Evolutionary conservation across 1,140 invertebrate genomes (phyloP).

Genomic region (Hyles euphorbiae): DNA sequence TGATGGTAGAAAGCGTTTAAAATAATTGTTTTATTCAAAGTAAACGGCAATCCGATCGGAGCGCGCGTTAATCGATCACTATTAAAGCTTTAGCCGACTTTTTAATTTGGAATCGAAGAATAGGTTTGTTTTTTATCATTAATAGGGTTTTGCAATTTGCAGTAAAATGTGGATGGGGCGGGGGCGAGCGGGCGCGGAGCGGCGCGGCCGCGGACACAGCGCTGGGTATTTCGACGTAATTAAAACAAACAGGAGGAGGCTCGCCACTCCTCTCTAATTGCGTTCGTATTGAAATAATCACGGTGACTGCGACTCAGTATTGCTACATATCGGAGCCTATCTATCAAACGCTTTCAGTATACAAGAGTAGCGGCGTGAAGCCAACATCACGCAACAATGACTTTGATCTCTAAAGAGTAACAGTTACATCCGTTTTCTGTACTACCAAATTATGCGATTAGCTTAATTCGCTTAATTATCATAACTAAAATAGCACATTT

Average conservation of each 20-base stretch:
- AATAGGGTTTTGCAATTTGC: constrained; percentile 59
- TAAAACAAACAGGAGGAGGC: constrained; percentile 71
- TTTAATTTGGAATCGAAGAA: constrained; percentile 22
- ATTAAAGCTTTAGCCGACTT: constrained; percentile 15
- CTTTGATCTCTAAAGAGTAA: too few species aligned
- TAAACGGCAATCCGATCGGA: constrained; percentile 8
- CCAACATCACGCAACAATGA: too few species aligned
- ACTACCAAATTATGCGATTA: too few species aligned
- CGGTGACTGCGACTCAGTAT: constrained; percentile 45
- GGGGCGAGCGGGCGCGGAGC: constrained; percentile 12
- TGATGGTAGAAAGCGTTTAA: too few species aligned
- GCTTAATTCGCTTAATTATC: too few species aligned
- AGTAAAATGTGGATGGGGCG: constrained; percentile 38
- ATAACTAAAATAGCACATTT: too few species aligned
- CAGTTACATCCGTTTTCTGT: too few species aligned
- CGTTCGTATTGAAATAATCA: constrained; percentile 71
- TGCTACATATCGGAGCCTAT: constrained; percentile 34
- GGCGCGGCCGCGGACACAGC: constrained; percentile 36
- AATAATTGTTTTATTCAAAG: too few species aligned
- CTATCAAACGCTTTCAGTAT: background rate
- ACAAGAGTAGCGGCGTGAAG: background rate
- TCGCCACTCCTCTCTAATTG: constrained; percentile 69
- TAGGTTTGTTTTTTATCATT: constrained; percentile 59
- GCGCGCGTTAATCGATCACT: constrained; percentile 15
- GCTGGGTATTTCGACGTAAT: constrained; percentile 67